These are phyloP conservation scores for Dolichotis patagonum DNA, from an alignment of 2,113 vertebrate genomes.

Conservation along the genomic window DNA sequence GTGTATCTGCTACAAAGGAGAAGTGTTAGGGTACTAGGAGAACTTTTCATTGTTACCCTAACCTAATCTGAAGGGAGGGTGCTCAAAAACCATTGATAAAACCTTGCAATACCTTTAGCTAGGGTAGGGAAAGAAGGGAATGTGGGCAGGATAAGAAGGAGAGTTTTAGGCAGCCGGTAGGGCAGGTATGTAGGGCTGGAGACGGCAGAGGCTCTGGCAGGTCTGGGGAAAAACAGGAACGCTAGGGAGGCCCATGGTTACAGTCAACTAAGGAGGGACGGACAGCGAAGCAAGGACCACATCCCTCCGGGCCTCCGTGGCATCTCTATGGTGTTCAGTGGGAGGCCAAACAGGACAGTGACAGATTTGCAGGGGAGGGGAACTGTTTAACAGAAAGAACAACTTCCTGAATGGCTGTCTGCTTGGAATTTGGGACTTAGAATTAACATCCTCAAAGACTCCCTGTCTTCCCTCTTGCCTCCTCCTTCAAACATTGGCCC, in stretches of 20 bases:
- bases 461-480: background rate
- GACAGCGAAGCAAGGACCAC: rapidly evolving
- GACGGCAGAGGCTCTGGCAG: background rate
- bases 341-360: background rate
- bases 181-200: background rate
- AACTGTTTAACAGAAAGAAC: background rate
- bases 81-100: background rate
- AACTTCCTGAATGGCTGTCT: background rate
- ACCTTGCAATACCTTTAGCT: background rate
- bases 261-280: background rate
- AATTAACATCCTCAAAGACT: background rate
- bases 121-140: background rate
- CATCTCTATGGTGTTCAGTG: background rate
- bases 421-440: background rate
- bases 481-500: background rate
- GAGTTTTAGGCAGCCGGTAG: too few species aligned
- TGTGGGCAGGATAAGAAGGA: background rate
- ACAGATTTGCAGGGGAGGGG: background rate
- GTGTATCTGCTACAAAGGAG: background rate
- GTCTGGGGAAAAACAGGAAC: background rate
- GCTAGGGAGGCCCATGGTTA: too few species aligned
- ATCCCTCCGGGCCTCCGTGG: background rate
- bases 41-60: background rate
- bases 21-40: background rate
- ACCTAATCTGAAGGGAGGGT: background rate